These are phyloP conservation scores for Clarias macrocephalus DNA, from an alignment of 2,113 vertebrate species.

Conservation along the genomic window DNA sequence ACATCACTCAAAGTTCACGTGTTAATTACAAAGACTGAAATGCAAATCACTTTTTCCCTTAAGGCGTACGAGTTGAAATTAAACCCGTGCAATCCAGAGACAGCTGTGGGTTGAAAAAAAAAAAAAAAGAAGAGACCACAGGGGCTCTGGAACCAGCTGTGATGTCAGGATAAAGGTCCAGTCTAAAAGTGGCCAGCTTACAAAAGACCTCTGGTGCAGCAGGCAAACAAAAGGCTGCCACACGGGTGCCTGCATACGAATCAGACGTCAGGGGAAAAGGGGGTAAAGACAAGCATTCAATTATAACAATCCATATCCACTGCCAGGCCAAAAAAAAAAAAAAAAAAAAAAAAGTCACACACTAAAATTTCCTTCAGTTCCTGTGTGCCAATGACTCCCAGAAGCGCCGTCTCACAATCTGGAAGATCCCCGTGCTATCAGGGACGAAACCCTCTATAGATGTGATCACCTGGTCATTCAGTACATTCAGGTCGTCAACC, in stretches of 20 bases:
- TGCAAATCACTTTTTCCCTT: not conserved
- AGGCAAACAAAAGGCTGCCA: slow-evolving; percentile 37
- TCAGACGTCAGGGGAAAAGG: slow-evolving; percentile 36
- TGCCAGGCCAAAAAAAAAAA: too few relatives aligned
- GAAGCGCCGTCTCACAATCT: too few relatives aligned
- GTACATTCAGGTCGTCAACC: too few relatives aligned
- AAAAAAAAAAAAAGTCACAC: too few relatives aligned
- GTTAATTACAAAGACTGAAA: not conserved
- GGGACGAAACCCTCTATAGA: too few relatives aligned
- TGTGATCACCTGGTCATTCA: too few relatives aligned
- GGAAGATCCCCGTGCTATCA: too few relatives aligned
- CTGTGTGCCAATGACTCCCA: too few relatives aligned
- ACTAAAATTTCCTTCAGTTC: too few relatives aligned
- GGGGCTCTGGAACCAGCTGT: not conserved
- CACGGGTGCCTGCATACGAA: slow-evolving; percentile 30
- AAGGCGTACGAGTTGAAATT: not conserved
- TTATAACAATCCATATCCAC: slow-evolving; percentile 54
- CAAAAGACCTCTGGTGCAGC: not conserved
- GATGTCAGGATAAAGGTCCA: not conserved
- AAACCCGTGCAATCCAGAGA: not conserved
- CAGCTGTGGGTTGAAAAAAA: not conserved
- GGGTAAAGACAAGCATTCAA: slow-evolving; percentile 13
- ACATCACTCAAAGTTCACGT: not conserved
- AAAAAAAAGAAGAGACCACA: not conserved
- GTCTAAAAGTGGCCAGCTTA: slow-evolving; percentile 14